A percentile compares a stretch with the other conserved stretches of the same genome.
phyloP scores from a whole-genome alignment of 2,797 vertebrate species.

The Rhinatrema bivittatum region DNA sequence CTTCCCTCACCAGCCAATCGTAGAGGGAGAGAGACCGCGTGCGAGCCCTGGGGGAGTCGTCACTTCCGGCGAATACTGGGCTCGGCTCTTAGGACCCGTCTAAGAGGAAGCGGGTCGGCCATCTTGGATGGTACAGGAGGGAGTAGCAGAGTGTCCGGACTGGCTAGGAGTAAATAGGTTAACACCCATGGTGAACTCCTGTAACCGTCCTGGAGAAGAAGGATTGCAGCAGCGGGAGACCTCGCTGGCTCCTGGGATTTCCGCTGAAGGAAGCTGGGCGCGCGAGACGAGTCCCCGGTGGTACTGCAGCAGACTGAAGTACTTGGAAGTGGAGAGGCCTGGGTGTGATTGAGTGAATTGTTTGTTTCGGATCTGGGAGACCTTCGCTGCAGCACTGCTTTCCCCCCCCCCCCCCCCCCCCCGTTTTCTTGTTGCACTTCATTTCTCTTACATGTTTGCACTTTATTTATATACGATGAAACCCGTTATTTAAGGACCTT shows the following conservation, averaged over 20 bases:
- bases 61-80: conserved; percentile 63
- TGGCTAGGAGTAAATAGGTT: background rate
- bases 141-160: conserved; percentile 18
- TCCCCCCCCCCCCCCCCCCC: no score
- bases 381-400: no score
- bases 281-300: conserved; percentile 10
- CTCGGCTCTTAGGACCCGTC: conserved; percentile 61
- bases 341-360: background rate
- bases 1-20: conserved; percentile 1
- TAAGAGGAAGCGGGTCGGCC: conserved; percentile 73
- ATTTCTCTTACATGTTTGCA: background rate
- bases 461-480: background rate
- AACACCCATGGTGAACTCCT: background rate
- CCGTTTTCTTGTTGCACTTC: background rate
- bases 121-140: conserved; percentile 81
- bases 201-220: background rate
- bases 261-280: background rate
- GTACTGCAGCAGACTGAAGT: no score
- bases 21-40: background rate
- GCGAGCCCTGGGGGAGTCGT: conserved; percentile 44
- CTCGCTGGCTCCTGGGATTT: background rate
- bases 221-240: background rate
- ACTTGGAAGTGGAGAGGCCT: no score
- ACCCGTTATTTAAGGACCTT: background rate
- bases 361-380: no score